Conservation (phyloP, 1,140 invertebrate genomes). For the Mesaphorura yosii region DNA sequence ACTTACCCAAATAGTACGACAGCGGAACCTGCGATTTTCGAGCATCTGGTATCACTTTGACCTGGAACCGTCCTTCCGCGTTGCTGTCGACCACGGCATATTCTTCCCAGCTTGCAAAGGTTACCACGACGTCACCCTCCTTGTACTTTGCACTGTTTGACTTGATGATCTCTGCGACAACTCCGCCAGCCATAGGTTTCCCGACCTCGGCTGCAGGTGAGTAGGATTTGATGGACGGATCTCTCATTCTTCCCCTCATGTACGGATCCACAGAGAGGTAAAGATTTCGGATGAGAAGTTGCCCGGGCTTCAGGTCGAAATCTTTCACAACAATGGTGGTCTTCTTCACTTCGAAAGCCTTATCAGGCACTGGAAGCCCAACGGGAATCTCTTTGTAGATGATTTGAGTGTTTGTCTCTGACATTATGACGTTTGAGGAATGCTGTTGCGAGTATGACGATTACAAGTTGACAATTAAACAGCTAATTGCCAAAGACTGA, state of each 20-base stretch:
- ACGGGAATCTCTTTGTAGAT: constrained; percentile 9
- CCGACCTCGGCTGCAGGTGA: constrained; percentile 1
- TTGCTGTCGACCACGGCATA: not conserved
- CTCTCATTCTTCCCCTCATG: constrained; percentile 4
- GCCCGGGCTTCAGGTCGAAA: not conserved
- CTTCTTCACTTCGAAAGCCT: constrained; percentile 7
- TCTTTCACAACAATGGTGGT: not conserved
- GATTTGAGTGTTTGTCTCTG: constrained; percentile 2
- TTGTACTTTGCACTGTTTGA: not conserved
- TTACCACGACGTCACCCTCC: not conserved
- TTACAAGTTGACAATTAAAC: not conserved
- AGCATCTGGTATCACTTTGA: constrained; percentile 1
- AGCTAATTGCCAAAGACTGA: not conserved
- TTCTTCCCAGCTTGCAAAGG: constrained; percentile 2
- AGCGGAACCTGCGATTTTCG: not conserved
- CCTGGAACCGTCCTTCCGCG: not conserved
- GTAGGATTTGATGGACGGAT: constrained; percentile 3
- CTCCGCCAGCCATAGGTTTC: constrained; percentile 3
- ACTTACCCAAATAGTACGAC: constrained; percentile 4
- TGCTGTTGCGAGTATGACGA: not conserved
- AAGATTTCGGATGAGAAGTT: not conserved
- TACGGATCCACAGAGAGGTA: constrained; percentile 4
- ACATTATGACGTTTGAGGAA: not conserved
- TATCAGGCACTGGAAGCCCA: constrained; percentile 3
- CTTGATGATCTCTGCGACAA: not conserved